These are phyloP conservation scores for Anguilla japonica DNA, from an alignment of 2,113 vertebrate genomes.

Conservation along the genomic window DNA sequence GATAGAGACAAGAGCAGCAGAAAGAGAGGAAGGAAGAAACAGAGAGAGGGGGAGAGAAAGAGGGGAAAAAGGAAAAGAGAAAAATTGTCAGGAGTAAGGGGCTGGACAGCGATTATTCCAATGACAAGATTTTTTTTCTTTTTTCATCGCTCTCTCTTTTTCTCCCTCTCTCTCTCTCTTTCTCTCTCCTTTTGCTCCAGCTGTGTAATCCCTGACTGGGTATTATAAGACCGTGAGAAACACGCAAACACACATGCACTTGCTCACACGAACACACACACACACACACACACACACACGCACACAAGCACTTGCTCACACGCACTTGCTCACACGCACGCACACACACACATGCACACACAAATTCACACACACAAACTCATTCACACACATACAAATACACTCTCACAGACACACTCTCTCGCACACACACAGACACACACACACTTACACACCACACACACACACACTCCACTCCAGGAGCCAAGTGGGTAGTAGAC, in stretches of 20 bases:
- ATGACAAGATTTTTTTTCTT: slow-evolving; percentile 67
- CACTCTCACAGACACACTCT: neutral
- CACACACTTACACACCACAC: neutral
- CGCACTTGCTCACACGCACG: neutral
- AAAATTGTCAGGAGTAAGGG: slow-evolving; percentile 49
- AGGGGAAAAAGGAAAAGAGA: too few species aligned
- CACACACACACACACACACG: neutral
- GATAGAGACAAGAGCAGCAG: neutral
- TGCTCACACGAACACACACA: neutral
- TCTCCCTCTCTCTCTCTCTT: slow-evolving; percentile 49
- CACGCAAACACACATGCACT: neutral
- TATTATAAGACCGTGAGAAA: slow-evolving; percentile 55
- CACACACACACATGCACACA: neutral
- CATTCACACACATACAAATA: neutral
- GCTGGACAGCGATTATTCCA: slow-evolving; percentile 74
- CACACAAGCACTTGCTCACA: neutral
- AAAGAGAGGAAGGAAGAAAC: slow-evolving; percentile 58
- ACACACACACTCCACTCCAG: neutral
- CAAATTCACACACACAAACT: neutral
- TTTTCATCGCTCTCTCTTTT: slow-evolving; percentile 39
- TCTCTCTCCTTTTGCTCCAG: neutral
- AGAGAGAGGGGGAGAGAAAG: slow-evolving; percentile 55
- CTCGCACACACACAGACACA: neutral
- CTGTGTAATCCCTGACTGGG: slow-evolving; percentile 58
- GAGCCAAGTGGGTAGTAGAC: slow-evolving; percentile 59